Conservation (phyloP, 2,797 vertebrate species). For the Austrolebias charrua region DNA sequence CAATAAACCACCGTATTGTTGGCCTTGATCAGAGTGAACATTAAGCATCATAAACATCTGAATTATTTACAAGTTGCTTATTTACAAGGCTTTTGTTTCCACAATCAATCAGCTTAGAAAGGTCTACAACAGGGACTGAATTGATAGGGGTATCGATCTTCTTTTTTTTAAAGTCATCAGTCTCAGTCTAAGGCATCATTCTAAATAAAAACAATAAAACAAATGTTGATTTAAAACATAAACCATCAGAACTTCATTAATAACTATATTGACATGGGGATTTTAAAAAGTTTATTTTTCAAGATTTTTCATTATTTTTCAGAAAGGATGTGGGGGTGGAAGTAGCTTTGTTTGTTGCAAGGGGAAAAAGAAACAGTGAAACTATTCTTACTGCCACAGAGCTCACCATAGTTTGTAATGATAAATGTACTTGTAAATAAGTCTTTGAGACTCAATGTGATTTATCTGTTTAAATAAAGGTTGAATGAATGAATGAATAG, state of each 20-base stretch:
- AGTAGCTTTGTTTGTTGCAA: conserved; percentile 21
- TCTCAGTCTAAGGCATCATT: too few relatives aligned
- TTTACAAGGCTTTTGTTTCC: too few relatives aligned
- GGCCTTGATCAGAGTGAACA: background rate
- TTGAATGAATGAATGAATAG: too few relatives aligned
- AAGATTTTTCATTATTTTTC: background rate
- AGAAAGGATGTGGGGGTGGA: background rate
- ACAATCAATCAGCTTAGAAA: background rate
- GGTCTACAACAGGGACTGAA: background rate
- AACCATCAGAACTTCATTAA: too few relatives aligned
- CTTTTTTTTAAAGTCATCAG: background rate
- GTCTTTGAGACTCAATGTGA: too few relatives aligned
- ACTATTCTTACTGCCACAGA: conserved; percentile 14
- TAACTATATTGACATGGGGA: too few relatives aligned
- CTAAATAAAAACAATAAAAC: too few relatives aligned
- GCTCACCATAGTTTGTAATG: conserved; percentile 1
- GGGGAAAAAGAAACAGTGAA: background rate
- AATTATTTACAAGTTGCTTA: background rate
- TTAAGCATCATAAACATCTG: background rate
- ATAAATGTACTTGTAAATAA: too few relatives aligned
- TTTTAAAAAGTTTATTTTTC: background rate
- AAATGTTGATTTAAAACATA: too few relatives aligned
- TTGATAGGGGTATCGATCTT: background rate
- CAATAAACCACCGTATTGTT: too few relatives aligned
- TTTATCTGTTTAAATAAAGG: too few relatives aligned